Percentiles rank a stretch among this genome's conserved stretches.
Evolutionary conservation across 2,113 vertebrate species (phyloP).

Genomic region (Xiphophorus couchianus): DNA sequence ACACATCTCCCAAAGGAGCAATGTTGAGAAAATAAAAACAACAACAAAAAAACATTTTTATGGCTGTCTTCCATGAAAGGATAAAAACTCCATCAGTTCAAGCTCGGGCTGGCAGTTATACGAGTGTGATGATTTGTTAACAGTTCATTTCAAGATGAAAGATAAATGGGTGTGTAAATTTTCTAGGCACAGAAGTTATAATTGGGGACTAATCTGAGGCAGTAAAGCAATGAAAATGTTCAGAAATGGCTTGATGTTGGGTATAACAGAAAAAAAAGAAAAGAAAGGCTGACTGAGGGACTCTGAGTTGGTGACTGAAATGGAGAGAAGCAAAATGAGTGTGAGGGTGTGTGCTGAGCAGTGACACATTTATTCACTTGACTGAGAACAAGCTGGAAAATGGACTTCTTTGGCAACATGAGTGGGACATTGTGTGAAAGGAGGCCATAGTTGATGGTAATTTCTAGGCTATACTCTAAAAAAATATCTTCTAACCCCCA

Average conservation of each 20-base stretch:
- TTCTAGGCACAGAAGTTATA: constrained; percentile 60
- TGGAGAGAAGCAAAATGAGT: constrained; percentile 14
- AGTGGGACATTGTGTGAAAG: constrained; percentile 35
- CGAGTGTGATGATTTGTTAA: constrained; percentile 59
- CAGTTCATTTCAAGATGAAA: constrained; percentile 56
- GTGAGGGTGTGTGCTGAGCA: constrained; percentile 28
- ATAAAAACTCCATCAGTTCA: constrained; percentile 37
- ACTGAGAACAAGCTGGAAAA: constrained; percentile 45
- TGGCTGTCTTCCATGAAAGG: constrained; percentile 23
- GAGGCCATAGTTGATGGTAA: constrained; percentile 3
- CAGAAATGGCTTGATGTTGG: constrained; percentile 51
- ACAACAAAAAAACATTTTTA: constrained; percentile 17
- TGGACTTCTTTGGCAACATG: constrained; percentile 35
- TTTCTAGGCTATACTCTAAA: constrained; percentile 1
- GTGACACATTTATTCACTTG: constrained; percentile 44
- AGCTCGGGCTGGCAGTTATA: constrained; percentile 10
- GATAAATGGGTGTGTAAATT: constrained; percentile 48
- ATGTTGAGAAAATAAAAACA: neutral
- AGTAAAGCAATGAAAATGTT: constrained; percentile 55
- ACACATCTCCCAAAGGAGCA: neutral
- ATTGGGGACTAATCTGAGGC: constrained; percentile 64
- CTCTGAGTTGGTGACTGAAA: constrained; percentile 24
- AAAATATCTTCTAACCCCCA: constrained; percentile 7
- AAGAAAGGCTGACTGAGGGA: constrained; percentile 21
- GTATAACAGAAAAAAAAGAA: constrained; percentile 10